phyloP scores from a whole-genome alignment of 2,888 invertebrate species.

The Tenthredo scrophulariae region DNA sequence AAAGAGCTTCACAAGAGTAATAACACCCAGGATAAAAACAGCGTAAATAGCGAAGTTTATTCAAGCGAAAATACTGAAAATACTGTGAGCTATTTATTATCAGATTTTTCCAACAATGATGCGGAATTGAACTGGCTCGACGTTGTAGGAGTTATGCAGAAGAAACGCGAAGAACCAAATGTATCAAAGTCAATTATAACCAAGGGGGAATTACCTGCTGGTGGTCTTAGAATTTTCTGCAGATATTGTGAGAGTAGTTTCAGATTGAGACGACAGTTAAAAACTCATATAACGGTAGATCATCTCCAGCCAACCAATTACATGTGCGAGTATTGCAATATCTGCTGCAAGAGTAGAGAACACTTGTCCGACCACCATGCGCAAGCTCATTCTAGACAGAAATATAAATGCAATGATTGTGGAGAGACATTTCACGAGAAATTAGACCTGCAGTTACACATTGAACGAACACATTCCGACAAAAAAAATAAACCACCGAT shows the following conservation, averaged over 20 bases:
- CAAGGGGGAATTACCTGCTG: not conserved
- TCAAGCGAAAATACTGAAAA: slow-evolving; percentile 33
- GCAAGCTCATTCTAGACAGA: slow-evolving; percentile 17
- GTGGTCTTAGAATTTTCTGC: slow-evolving; percentile 32
- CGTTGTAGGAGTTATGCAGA: slow-evolving; percentile 37
- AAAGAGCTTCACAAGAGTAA: not conserved
- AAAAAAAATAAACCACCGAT: not conserved
- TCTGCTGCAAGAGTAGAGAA: slow-evolving; percentile 14
- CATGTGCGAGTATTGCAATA: slow-evolving; percentile 19
- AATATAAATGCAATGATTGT: slow-evolving; percentile 38
- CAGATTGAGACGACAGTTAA: slow-evolving; percentile 42
- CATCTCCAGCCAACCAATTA: slow-evolving; percentile 23
- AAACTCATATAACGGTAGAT: slow-evolving; percentile 30
- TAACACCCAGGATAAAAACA: slow-evolving; percentile 15
- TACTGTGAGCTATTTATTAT: slow-evolving; percentile 43
- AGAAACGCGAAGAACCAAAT: not conserved
- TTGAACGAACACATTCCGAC: not conserved
- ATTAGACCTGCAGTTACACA: not conserved
- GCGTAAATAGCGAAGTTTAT: slow-evolving; percentile 11
- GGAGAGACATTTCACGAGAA: not conserved
- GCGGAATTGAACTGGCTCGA: slow-evolving; percentile 41
- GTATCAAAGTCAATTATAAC: not conserved
- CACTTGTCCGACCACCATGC: slow-evolving; percentile 25
- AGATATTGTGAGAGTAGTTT: slow-evolving; percentile 40
- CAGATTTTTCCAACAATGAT: slow-evolving; percentile 29